phyloP scores from a whole-genome alignment of 2,113 vertebrate genomes.

The Epinephelus lanceolatus region DNA sequence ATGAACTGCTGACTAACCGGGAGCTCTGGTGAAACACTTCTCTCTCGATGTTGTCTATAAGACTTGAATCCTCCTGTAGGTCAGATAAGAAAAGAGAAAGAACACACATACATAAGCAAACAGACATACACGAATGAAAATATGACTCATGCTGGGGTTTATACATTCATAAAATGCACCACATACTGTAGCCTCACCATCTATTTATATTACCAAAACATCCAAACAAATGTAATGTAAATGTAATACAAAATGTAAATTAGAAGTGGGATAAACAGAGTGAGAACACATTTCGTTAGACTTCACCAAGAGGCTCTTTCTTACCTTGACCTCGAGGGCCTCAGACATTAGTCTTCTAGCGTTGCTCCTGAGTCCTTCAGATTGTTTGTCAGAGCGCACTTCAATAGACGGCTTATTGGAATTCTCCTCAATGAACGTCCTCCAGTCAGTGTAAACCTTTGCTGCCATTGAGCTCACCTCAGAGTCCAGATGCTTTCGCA shows the following conservation, averaged over 20 bases:
- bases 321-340: constrained; percentile 91
- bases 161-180: no score
- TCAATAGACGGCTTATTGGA: constrained; percentile 91
- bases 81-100: constrained; percentile 5
- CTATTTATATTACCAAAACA: background rate
- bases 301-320: background rate
- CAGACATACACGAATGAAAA: background rate
- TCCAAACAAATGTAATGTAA: background rate
- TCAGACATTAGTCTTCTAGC: constrained; percentile 90
- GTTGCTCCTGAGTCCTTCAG: constrained; percentile 89
- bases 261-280: background rate
- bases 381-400: constrained; percentile 91
- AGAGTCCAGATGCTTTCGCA: constrained; percentile 88
- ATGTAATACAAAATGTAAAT: background rate
- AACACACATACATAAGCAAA: background rate
- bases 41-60: constrained; percentile 95
- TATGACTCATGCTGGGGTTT: no score
- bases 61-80: constrained; percentile 89
- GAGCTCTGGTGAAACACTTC: constrained; percentile 95
- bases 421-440: constrained; percentile 89
- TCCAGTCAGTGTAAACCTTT: constrained; percentile 90
- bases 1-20: constrained; percentile 89
- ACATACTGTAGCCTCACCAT: no score
- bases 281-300: background rate
- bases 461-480: constrained; percentile 88